Evolutionary conservation across 2,888 invertebrate genomes (phyloP), one percentile per base, ranked within the genome.

Genomic region (Synanthedon tipuliformis): DNA sequence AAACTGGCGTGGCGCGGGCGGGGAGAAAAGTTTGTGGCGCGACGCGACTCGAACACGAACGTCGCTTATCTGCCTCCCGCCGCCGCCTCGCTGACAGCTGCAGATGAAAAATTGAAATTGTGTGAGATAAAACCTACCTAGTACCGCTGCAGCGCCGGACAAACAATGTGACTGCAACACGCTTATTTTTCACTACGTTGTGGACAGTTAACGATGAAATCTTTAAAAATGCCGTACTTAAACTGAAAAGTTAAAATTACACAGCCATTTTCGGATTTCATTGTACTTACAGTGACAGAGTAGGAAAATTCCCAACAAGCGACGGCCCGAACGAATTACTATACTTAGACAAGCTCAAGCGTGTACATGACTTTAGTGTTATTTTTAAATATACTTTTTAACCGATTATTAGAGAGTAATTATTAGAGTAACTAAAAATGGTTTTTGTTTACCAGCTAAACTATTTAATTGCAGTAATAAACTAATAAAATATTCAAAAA

Each of bases 71-170:
- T 85, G 71, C 77, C 34, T 34, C 34, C 34, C 34, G 34, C 34
- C 75, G 69, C 75, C 74, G 53, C 53, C 49, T 78, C 73, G 75
- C 72, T 72, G 84, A 85, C 84, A 86, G 86, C 85, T 81, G 82
- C 86, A 87, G 84, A 86, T 87, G 86, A 87, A 87, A 86, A 86
- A 87, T 87, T 87, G 86, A 87, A 87, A 86, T 86, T 84, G 85
- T 85, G 80, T 76, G 84, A 85, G 87, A 86, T 86, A 87, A 87
- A 87, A 86, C 82, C 79, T 81, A 81, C 81, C 78, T 82, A 82
- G 83, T 81, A 78, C 79, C 66, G 73, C 78, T 73, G 74, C 75
- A 71, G 63, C 68, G 71, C 69, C 66, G 64, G 59, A 73, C 73
- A 73, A 82, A 84, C 84, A 84, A 82, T 81, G 79, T 81, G 66